A percentile compares a stretch with the other conserved stretches of the same genome.
phyloP scores from a whole-genome alignment of 2,113 vertebrate species.

The Stercorarius parasiticus region DNA sequence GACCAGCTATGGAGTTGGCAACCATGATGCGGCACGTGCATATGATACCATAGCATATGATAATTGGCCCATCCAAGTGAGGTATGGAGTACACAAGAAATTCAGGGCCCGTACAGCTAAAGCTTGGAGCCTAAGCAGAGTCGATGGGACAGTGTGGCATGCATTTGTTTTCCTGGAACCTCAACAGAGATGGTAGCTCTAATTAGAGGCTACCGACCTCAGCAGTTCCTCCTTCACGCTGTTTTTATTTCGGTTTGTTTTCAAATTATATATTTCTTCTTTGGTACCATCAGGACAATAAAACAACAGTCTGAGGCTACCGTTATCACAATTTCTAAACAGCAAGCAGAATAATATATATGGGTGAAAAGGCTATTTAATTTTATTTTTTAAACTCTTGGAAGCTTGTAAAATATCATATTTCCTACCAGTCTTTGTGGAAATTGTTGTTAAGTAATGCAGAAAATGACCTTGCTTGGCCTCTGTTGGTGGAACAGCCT shows the following conservation, averaged over 20 bases:
- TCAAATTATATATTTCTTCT: neutral
- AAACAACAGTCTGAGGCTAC: neutral
- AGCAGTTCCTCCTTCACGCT: neutral
- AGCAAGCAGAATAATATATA: neutral
- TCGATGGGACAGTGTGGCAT: neutral
- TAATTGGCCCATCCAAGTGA: neutral
- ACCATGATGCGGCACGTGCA: neutral
- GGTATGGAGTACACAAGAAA: neutral
- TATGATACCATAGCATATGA: neutral
- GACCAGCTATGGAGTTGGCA: neutral
- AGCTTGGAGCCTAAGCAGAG: neutral
- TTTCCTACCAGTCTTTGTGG: neutral
- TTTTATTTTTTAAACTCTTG: neutral
- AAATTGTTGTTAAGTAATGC: neutral
- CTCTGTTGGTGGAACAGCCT: neutral
- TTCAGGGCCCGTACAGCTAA: neutral
- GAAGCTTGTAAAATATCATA: neutral
- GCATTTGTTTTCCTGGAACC: neutral
- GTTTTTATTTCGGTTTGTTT: conserved; percentile 9
- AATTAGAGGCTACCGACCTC: neutral
- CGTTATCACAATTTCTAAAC: neutral
- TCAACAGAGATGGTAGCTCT: neutral
- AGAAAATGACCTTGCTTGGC: neutral
- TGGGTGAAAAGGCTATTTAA: neutral
- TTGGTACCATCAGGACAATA: neutral